These are phyloP conservation scores for Drosophila azteca DNA, from an alignment of 1,140 invertebrate species.

Conservation along the genomic window DNA sequence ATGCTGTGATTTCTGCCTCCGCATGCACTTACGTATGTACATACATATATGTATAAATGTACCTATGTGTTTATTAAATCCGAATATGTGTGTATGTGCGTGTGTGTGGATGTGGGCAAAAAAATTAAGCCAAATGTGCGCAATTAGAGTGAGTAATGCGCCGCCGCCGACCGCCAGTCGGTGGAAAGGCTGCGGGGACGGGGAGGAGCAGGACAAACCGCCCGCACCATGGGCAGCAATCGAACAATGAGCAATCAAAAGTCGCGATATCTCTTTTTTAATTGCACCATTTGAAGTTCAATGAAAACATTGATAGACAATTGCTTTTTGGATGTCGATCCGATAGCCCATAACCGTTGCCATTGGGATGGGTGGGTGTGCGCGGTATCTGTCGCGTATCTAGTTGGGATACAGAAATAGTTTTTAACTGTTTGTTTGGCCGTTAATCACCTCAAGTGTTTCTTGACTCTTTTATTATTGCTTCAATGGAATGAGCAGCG, in stretches of 20 bases:
- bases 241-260: slow-evolving; percentile 65
- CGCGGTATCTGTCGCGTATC: slow-evolving; percentile 29
- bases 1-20: slow-evolving; percentile 62
- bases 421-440: slow-evolving; percentile 2
- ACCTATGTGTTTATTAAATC: slow-evolving; percentile 23
- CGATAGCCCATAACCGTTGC: slow-evolving; percentile 26
- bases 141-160: slow-evolving; percentile 78
- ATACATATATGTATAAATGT: background rate
- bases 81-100: slow-evolving; percentile 14
- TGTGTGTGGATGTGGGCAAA: slow-evolving; percentile 40
- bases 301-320: slow-evolving; percentile 34
- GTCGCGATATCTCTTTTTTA: slow-evolving; percentile 66
- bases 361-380: background rate
- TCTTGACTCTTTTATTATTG: slow-evolving; percentile 28
- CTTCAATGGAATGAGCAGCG: background rate
- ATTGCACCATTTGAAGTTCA: slow-evolving; percentile 50
- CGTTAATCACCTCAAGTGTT: slow-evolving; percentile 39
- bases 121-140: slow-evolving; percentile 78
- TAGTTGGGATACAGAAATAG: slow-evolving; percentile 8
- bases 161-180: slow-evolving; percentile 50
- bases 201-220: slow-evolving; percentile 28
- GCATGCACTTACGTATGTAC: slow-evolving; percentile 25
- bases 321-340: slow-evolving; percentile 35
- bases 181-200: slow-evolving; percentile 1
- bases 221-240: slow-evolving; percentile 62